A percentile compares a stretch with the other conserved stretches of the same genome.
Conservation (phyloP, 2,113 vertebrate genomes). For the Lophotis ruficrista region DNA sequence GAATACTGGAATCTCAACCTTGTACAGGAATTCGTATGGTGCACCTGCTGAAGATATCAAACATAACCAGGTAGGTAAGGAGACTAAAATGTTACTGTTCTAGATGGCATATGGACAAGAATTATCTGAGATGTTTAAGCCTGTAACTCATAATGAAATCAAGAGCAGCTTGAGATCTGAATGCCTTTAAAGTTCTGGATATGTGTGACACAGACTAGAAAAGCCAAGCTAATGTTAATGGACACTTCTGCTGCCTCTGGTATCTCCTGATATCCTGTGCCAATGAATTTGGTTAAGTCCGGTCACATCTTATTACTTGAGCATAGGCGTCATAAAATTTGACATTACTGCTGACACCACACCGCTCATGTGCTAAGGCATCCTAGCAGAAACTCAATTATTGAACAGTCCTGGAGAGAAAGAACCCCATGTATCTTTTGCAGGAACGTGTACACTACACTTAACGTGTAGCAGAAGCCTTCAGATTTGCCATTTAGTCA, state of each 20-base stretch:
- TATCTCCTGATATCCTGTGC: background rate
- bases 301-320: background rate
- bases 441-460: background rate
- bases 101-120: background rate
- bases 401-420: background rate
- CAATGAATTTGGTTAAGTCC: background rate
- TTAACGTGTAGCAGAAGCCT: background rate
- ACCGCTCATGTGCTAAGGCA: background rate
- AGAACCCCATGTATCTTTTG: background rate
- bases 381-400: background rate
- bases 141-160: background rate
- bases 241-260: background rate
- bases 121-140: background rate
- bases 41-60: slow-evolving; percentile 93
- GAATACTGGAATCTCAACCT: slow-evolving; percentile 92
- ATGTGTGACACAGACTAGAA: background rate
- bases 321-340: background rate
- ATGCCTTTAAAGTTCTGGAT: background rate
- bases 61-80: slow-evolving; percentile 88
- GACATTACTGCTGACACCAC: background rate
- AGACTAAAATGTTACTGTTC: background rate
- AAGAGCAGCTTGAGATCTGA: background rate
- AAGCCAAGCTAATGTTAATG: background rate
- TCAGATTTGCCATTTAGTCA: background rate
- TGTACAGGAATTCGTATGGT: slow-evolving; percentile 96